A percentile compares a stretch with the other conserved stretches of the same genome.
Evolutionary conservation across 2,113 vertebrate genomes (phyloP).

Genomic region (Gavialis gangeticus): DNA sequence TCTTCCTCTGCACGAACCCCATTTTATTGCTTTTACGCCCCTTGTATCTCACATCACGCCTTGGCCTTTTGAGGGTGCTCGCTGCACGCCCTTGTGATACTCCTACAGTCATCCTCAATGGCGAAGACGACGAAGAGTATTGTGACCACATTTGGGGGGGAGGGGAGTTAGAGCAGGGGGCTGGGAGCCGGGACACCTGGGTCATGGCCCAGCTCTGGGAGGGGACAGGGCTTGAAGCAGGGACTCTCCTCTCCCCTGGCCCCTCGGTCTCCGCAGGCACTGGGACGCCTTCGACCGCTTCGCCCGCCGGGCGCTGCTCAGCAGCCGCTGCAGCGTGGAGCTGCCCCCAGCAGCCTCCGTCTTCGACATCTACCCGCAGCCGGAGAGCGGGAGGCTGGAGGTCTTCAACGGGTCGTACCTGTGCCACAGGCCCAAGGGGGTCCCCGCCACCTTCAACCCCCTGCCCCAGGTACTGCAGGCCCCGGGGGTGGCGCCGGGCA

Average conservation of each 20-base stretch:
- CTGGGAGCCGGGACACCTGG: background rate
- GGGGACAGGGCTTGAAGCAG: too few species aligned
- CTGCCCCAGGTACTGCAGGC: conserved; percentile 78
- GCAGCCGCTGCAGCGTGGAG: conserved; percentile 72
- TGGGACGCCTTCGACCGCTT: conserved; percentile 83
- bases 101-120: too few species aligned
- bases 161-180: background rate
- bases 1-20: too few species aligned
- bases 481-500: background rate
- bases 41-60: too few species aligned
- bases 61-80: too few species aligned
- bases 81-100: too few species aligned
- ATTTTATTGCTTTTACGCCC: too few species aligned
- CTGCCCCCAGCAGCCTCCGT: conserved; percentile 75
- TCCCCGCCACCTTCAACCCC: conserved; percentile 32
- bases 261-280: conserved; percentile 60
- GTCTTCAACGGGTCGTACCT: conserved; percentile 43
- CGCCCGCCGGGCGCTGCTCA: conserved; percentile 68
- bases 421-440: conserved; percentile 39
- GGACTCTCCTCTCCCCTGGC: background rate
- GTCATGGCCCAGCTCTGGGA: background rate
- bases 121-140: too few species aligned
- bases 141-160: too few species aligned
- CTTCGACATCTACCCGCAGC: conserved; percentile 83
- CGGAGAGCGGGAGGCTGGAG: conserved; percentile 59